These are phyloP conservation scores for Pachyuromys duprasi DNA, from an alignment of 2,797 vertebrate species.

Conservation along the genomic window DNA sequence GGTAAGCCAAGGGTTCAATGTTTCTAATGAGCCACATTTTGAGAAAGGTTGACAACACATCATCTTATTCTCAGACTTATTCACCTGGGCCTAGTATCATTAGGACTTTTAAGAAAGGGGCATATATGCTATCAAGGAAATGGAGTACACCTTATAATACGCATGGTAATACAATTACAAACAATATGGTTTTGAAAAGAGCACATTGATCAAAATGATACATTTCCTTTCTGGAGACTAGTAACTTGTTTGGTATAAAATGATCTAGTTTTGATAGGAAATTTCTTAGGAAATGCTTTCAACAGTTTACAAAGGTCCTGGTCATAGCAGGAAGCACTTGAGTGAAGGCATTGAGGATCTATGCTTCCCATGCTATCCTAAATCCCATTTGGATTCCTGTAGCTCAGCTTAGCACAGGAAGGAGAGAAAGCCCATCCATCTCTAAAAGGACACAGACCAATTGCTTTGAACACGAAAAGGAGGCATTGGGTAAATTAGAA, in stretches of 20 bases:
- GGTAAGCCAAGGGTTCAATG: background rate
- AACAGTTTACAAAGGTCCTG: background rate
- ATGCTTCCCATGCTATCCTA: background rate
- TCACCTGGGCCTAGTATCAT: background rate
- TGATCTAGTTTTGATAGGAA: background rate
- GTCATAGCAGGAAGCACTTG: background rate
- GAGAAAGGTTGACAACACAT: background rate
- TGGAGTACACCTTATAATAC: background rate
- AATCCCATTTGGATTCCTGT: background rate
- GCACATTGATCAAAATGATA: background rate
- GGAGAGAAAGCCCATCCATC: background rate
- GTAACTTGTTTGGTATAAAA: background rate
- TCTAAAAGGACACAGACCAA: background rate
- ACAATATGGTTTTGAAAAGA: background rate
- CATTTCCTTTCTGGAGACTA: background rate
- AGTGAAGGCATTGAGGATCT: background rate
- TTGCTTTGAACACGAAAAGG: conserved; percentile 17
- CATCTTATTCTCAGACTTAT: background rate
- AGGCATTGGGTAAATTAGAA: background rate
- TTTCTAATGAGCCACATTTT: background rate
- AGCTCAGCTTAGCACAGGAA: background rate
- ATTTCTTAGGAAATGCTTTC: background rate
- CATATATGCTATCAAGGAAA: background rate
- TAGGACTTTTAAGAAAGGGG: background rate
- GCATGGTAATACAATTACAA: background rate